These are phyloP conservation scores for Silurus asotus DNA, from an alignment of 2,113 vertebrate genomes.

Conservation along the genomic window DNA sequence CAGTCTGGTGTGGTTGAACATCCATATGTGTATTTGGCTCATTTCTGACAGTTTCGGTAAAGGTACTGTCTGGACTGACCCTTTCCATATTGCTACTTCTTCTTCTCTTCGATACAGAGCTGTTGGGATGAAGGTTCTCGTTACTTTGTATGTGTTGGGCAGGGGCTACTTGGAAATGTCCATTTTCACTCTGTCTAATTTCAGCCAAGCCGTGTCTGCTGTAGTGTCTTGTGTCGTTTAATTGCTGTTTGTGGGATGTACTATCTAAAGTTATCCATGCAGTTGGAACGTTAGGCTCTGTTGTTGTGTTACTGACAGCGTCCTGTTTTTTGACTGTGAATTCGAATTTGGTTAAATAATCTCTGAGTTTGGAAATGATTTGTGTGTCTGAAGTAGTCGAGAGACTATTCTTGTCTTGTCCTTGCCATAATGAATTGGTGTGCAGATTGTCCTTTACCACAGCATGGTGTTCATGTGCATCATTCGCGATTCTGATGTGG, in stretches of 20 bases:
- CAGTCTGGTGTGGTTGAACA: background rate
- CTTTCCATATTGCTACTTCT: constrained; percentile 21
- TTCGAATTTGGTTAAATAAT: constrained; percentile 56
- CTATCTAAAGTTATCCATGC: constrained; percentile 50
- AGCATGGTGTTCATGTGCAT: constrained; percentile 5
- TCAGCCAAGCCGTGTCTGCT: constrained; percentile 11
- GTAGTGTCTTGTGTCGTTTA: constrained; percentile 25
- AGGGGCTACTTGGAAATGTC: background rate
- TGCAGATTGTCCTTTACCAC: constrained; percentile 14
- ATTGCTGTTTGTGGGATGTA: constrained; percentile 42
- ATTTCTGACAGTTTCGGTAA: constrained; percentile 25
- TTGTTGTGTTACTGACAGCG: constrained; percentile 25
- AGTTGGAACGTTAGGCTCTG: constrained; percentile 12
- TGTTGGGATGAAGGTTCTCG: background rate
- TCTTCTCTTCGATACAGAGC: constrained; percentile 8
- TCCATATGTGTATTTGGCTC: background rate
- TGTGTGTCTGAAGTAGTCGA: constrained; percentile 44
- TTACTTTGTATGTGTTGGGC: constrained; percentile 31
- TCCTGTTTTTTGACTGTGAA: constrained; percentile 46
- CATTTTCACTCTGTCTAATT: background rate
- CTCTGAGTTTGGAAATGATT: constrained; percentile 53
- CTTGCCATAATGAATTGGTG: background rate
- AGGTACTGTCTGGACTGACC: constrained; percentile 49
- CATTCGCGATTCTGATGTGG: background rate
- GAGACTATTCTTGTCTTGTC: constrained; percentile 20